Evolutionary conservation across 2,113 vertebrate genomes (phyloP), one percentile per base, ranked within the genome.

Genomic region (Cyprinodon variegatus): DNA sequence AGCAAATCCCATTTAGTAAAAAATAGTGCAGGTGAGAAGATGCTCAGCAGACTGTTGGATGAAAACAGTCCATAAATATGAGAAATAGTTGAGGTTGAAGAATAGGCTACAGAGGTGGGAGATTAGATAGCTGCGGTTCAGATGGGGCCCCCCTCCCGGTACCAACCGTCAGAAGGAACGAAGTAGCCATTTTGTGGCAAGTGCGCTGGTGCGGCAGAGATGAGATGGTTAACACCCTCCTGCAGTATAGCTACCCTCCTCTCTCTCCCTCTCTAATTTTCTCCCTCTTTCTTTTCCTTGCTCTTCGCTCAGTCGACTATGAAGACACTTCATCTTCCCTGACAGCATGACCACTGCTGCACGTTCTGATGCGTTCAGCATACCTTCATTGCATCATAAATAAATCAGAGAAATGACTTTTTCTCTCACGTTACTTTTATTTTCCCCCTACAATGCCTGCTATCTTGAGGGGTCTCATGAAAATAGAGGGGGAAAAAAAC

Each of bases 301-400:
- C 88, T 93, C 90, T 93, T 94, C 91, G 93, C 94, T 96, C 94
- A 93, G 91, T 94, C 90, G 95, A 95, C 95, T 96, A 96, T 96
- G 96, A 96, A 96, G 94, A 95, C 96, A 96, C 96, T 96, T 95
- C 96, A 96, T 98, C 96, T 96, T 94, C 84, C 92, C 94, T 96
- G 96, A 97, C 96, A 97, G 95, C 96, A 95, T 97, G 96, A 97
- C 96, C 97, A 96, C 95, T 96, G 95, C 96, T 96, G 96, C 95
- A 94, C 95, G 92, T 96, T 96, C 96, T 95, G 95, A 97, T 95
- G 94, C 92, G 84, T 96, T 96, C 96, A 95, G 96, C 96, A 96
- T 96, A 96, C 96, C 96, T 98, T 96, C 96, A 96, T 95, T 95
- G 96, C 96, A 96, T 97, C 96, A 98, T 98, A 97, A 98, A 99